Evolutionary conservation across 1,140 invertebrate genomes (phyloP), one percentile per base, ranked within the genome.

Genomic region (Ephestia elutella): DNA sequence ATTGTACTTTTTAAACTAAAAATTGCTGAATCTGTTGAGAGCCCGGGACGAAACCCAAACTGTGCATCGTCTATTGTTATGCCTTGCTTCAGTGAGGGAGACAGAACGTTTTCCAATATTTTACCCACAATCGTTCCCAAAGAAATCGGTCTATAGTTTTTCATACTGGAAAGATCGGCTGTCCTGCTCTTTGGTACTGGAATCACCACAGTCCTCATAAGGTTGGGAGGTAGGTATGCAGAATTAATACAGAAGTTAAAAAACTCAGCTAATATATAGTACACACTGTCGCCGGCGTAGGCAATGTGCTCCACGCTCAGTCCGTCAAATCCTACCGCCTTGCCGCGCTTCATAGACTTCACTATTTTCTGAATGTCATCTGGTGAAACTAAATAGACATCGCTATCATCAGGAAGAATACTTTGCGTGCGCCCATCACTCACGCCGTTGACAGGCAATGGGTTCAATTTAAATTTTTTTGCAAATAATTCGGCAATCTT

Each of bases 251-350:
- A 35, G 2, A 35, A 13, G 13, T 35, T 35, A 35, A 35, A 35
- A 9, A 35, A 35, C 3, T 11, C 8, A 4, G 32, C 32, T 9
- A 35, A 13, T 13, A 35, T 13, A 11, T 9, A 2, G 9, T 1
- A 13, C 1, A 35, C 2, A 13, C 10, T 9, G 9, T 11, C 8
- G 9, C 32, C 32, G 8, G 32, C 32, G 32, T 35, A 13, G 2
- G 8, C 9, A 9, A 35, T 2, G 10, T 35, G 32, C 32, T 35
- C 67, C 13, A 71, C 63, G 28, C 69, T 68, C 2, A 68, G 66
- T 0, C 63, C 62, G 17, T 71, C 69, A 20, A 66, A 59, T 4
- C 63, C 69, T 7, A 57, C 62, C 5, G 63, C 63, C 51, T 68
- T 71, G 10, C 66, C 63, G 50, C 58, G 54, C 9, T 54, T 54